These are phyloP conservation scores for Lontra canadensis DNA, from an alignment of 2,113 vertebrate species.

Conservation along the genomic window DNA sequence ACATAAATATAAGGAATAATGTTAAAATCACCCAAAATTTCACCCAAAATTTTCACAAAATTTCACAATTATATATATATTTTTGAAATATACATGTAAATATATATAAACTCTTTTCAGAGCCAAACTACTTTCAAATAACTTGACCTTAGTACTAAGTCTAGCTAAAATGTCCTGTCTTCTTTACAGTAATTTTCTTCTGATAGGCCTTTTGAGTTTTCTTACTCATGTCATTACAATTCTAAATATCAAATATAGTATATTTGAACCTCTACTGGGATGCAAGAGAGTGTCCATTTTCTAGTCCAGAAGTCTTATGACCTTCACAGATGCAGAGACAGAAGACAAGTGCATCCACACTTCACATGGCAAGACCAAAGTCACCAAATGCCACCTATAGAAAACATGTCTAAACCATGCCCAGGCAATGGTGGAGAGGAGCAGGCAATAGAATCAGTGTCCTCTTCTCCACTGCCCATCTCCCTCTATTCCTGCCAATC, in stretches of 20 bases:
- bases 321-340: neutral
- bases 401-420: neutral
- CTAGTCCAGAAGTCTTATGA: neutral
- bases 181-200: neutral
- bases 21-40: neutral
- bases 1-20: neutral
- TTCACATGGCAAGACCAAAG: neutral
- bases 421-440: neutral
- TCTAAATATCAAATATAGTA: neutral
- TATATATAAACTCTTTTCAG: neutral
- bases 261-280: neutral
- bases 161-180: neutral
- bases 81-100: too few relatives aligned
- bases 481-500: neutral
- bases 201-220: neutral
- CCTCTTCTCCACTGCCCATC: neutral
- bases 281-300: neutral
- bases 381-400: neutral
- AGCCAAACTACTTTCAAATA: neutral
- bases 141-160: neutral
- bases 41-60: neutral
- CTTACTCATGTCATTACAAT: neutral
- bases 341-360: rapidly evolving
- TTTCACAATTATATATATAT: too few relatives aligned
- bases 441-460: neutral